A percentile compares a stretch with the other conserved stretches of the same genome.
Conservation (phyloP, 2,888 invertebrate genomes). For the Caenorhabditis panamensis region DNA sequence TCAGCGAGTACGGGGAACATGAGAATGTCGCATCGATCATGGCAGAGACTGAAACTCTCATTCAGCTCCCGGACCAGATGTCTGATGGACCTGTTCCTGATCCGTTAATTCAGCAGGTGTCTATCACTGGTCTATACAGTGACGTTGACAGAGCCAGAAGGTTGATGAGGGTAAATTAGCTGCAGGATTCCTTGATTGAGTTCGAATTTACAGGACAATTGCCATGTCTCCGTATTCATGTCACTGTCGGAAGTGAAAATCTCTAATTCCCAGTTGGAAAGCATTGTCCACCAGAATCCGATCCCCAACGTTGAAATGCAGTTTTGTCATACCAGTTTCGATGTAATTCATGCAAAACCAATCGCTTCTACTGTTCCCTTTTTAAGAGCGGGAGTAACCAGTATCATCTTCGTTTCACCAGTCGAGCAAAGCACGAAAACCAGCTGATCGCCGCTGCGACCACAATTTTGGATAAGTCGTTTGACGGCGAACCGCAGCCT, state of each 20-base stretch:
- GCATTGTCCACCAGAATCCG: constrained; percentile 15
- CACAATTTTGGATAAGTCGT: not conserved
- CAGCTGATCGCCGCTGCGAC: constrained; percentile 16
- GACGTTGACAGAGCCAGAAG: constrained; percentile 52
- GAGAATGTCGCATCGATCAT: constrained; percentile 55
- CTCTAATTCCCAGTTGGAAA: constrained; percentile 1
- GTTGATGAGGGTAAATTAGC: constrained; percentile 33
- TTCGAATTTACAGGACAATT: constrained; percentile 17
- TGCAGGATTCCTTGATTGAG: not conserved
- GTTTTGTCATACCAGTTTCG: not conserved
- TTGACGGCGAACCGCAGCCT: not conserved
- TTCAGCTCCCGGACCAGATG: constrained; percentile 49
- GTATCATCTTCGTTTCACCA: constrained; percentile 30
- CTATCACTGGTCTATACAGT: constrained; percentile 51
- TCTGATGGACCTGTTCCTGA: not conserved
- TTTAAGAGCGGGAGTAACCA: constrained; percentile 12
- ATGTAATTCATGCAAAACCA: not conserved
- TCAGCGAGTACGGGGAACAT: constrained; percentile 35
- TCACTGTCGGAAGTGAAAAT: constrained; percentile 16
- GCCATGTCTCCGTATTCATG: constrained; percentile 37
- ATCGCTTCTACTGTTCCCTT: not conserved
- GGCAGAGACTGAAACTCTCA: constrained; percentile 59
- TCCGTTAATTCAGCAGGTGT: constrained; percentile 45
- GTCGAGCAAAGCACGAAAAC: constrained; percentile 16
- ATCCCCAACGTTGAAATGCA: constrained; percentile 40